Evolutionary conservation across 1,140 invertebrate species (phyloP), one percentile per base, ranked within the genome.

Genomic region (Palaemon carinicauda): DNA sequence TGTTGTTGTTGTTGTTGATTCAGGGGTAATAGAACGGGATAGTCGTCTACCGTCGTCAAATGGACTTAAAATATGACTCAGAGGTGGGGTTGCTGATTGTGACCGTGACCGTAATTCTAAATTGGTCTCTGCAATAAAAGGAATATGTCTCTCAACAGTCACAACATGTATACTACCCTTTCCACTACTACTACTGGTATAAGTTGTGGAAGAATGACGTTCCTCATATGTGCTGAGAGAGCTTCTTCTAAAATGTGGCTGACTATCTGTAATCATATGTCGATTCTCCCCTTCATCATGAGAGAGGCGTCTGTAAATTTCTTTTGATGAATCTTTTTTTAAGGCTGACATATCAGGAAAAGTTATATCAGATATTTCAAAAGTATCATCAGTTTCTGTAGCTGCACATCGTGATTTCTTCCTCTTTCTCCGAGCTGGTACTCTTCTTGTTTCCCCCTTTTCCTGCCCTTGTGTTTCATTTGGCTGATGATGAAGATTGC

Each of bases 351-450:
- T 51, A 80, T 51, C 33, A 86, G 65, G 33, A 24, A 41, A 41
- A 12, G 41, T 7, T 9, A 41, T 41, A 41, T 41, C 41, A 41
- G 41, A 41, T 1, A 41, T 41, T 41, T 41, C 41, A 41, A 41
- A 41, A 7, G 41, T 71, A 14, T 86, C 84, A 52, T 86, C 84
- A 4, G 84, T 86, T 33, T 73, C 80, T 50, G 84, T 86, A n/a
- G 84, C 84, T 24, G 84, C 84, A 65, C 77, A 80, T n/a, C 84
- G 77, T 12, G 84, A 86, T 21, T 86, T 86, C n/a, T 86, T 86
- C 65, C 84, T 53, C 53, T 86, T 86, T 51, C 84, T 79, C 9
- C 78, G 77, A 14, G 24, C 15, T 14, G 78, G 71, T 51, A 78
- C 33, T 24, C 84, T 60, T 24, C 84, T 33, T n/a, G 73, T 27